phyloP scores from a whole-genome alignment of 1,140 invertebrate genomes.

The Trissolcus basalis region DNA sequence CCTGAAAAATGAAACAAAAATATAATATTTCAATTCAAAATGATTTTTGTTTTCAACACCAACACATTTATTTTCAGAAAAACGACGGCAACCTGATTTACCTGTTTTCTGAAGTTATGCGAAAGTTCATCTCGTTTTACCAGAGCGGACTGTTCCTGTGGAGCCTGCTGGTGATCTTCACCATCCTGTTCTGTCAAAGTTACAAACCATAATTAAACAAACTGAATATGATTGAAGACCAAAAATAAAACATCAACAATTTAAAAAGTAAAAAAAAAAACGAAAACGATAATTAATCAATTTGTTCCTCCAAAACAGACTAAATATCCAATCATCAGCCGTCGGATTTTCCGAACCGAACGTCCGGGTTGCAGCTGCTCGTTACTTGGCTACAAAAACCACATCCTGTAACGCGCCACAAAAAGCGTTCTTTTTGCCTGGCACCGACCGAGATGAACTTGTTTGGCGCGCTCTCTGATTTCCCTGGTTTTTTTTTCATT shows the following conservation, averaged over 20 bases:
- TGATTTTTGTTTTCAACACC: not conserved
- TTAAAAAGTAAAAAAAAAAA: too few species aligned
- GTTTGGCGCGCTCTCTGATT: constrained; percentile 30
- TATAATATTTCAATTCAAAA: not conserved
- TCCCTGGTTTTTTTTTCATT: constrained; percentile 31
- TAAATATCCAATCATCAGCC: too few species aligned
- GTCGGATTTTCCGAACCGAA: too few species aligned
- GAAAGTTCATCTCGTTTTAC: constrained; percentile 42
- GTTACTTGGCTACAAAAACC: constrained; percentile 2
- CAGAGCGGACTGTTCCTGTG: constrained; percentile 43
- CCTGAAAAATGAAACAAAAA: not conserved
- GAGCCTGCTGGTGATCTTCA: constrained; percentile 40
- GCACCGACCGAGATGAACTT: constrained; percentile 35
- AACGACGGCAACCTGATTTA: constrained; percentile 13
- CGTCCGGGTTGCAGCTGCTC: not conserved
- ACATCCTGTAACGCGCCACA: not conserved
- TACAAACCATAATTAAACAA: constrained; percentile 18
- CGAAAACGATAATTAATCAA: too few species aligned
- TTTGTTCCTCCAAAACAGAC: too few species aligned
- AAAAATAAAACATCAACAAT: not conserved
- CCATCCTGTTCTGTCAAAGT: constrained; percentile 34
- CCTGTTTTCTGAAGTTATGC: constrained; percentile 19
- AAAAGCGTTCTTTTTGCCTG: constrained; percentile 13
- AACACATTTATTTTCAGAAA: constrained; percentile 18
- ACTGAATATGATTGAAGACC: not conserved